Conservation (phyloP, 2,888 invertebrate genomes). For the Drosophila affinis region DNA sequence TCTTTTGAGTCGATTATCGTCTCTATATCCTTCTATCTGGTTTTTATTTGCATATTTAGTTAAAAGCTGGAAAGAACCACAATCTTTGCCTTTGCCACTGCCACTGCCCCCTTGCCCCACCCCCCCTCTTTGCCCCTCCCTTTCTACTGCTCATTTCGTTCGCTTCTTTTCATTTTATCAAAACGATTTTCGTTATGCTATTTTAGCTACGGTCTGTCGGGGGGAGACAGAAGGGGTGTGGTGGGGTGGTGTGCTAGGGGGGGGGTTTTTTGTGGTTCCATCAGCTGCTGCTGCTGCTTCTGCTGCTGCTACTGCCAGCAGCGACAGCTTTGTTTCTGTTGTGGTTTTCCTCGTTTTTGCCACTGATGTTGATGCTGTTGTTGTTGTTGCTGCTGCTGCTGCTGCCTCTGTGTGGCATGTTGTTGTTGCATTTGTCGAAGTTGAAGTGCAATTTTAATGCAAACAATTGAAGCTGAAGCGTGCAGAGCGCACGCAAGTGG, state of each 20-base stretch:
- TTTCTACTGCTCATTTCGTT: slow-evolving; percentile 50
- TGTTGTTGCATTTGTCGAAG: slow-evolving; percentile 70
- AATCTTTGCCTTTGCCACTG: slow-evolving; percentile 38
- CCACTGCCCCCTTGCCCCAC: not conserved
- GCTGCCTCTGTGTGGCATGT: slow-evolving; percentile 23
- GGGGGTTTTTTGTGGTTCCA: slow-evolving; percentile 42
- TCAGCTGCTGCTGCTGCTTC: slow-evolving; percentile 29
- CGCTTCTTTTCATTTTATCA: slow-evolving; percentile 65
- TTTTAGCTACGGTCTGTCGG: slow-evolving; percentile 61
- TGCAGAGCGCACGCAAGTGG: slow-evolving; percentile 64
- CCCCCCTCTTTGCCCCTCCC: not conserved
- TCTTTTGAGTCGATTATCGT: not conserved
- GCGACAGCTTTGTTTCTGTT: slow-evolving; percentile 42
- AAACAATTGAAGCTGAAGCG: slow-evolving; percentile 76
- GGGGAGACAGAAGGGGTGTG: too few relatives aligned
- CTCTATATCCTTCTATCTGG: slow-evolving; percentile 7
- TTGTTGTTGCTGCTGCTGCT: slow-evolving; percentile 19
- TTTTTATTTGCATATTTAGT: slow-evolving; percentile 73
- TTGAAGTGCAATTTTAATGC: slow-evolving; percentile 77
- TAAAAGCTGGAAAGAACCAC: slow-evolving; percentile 48
- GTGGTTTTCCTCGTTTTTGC: slow-evolving; percentile 37
- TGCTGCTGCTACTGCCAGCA: slow-evolving; percentile 25
- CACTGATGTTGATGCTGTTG: slow-evolving; percentile 15
- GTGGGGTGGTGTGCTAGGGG: too few relatives aligned
- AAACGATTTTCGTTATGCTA: slow-evolving; percentile 65